Base-by-base conservation (phyloP, 2,113 vertebrate genomes). In the Trachemys scripta region DNA sequence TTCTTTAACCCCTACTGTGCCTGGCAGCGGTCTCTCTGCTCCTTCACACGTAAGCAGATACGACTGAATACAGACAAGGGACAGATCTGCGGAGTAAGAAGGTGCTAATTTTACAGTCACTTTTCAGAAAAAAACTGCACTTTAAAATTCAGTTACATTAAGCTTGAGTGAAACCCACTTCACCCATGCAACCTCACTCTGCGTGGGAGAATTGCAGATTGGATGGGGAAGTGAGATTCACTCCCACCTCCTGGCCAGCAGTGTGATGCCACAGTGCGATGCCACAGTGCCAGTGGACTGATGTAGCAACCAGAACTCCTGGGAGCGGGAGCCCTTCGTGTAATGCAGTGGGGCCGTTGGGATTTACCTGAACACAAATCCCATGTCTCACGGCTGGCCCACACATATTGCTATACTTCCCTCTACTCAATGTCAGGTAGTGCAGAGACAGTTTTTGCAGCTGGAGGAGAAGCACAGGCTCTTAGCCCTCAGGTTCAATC, bases 271-370 rank as follows among this genome's bases (percentile, higher is more conserved):
- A 42, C 38, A 12, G 42, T 3, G 47, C 2, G 45, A 42, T 69
- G 79, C 93, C 90, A 93, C 88, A 91, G 85, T 1, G 0, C 29
- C 82, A 83, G 17, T 59, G 59, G 82, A 42, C 82, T 54, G 2
- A 19, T 59, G 86, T 79, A 35, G 95, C n/a, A 42, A 53, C 4
- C 54, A 49, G 42, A 8, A 8, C 14, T 4, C 9, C 95, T 53
- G 87, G 84, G 49, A 11, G 17, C 50, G 87, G 84, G 49, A 11
- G 17, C 0, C 47, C 38, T 35, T 49, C 2, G 29, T 6, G 1
- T 53, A 29, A 4, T 0, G 3, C 0, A 8, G 5, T 12, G 69
- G 38, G 84, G 80, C 78, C 57, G 1, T 0, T 20, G 89, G 45
- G 4, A 51, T 69, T 69, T 69, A 69, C 65, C 65, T 69, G 65